Percentiles rank a stretch among this genome's conserved stretches.
Evolutionary conservation across 2,113 vertebrate species (phyloP).

Genomic region (Heterotilapia buettikoferi): DNA sequence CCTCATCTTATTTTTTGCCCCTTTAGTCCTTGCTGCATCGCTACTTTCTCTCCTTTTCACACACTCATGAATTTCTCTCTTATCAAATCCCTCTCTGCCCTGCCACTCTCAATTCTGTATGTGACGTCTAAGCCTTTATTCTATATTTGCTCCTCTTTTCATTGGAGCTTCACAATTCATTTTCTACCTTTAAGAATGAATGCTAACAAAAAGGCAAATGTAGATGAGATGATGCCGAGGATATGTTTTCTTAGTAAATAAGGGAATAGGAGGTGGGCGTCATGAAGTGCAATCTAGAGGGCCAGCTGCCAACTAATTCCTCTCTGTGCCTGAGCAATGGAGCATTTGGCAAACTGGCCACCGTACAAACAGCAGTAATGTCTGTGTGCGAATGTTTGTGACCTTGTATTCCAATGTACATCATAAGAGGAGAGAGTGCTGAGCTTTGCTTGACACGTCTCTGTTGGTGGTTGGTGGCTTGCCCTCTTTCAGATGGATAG

Average conservation of each 20-base stretch:
- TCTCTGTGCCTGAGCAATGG: constrained; percentile 14
- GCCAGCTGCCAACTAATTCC: constrained; percentile 39
- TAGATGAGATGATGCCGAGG: constrained; percentile 15
- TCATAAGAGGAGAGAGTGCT: not conserved
- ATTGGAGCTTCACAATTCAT: not conserved
- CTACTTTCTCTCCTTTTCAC: not conserved
- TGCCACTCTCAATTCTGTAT: not conserved
- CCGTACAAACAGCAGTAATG: not conserved
- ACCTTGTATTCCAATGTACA: not conserved
- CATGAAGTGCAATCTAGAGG: constrained; percentile 11
- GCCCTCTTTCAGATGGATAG: constrained; percentile 41
- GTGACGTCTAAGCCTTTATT: not conserved
- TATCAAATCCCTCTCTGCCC: not conserved
- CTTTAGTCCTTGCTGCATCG: not conserved
- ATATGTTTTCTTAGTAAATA: not conserved
- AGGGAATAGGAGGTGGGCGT: not conserved
- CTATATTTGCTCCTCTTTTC: not conserved
- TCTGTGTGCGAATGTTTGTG: not conserved
- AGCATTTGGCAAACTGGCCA: constrained; percentile 29
- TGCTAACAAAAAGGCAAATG: constrained; percentile 7
- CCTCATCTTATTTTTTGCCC: constrained; percentile 1
- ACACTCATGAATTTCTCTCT: constrained; percentile 1
- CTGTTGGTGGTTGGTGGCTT: constrained; percentile 27
- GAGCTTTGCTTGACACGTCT: constrained; percentile 6
- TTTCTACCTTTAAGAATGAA: constrained; percentile 5